Evolutionary conservation across 2,888 invertebrate genomes (phyloP), one percentile per base, ranked within the genome.

Genomic region (Macrosoma leucophasiata): DNA sequence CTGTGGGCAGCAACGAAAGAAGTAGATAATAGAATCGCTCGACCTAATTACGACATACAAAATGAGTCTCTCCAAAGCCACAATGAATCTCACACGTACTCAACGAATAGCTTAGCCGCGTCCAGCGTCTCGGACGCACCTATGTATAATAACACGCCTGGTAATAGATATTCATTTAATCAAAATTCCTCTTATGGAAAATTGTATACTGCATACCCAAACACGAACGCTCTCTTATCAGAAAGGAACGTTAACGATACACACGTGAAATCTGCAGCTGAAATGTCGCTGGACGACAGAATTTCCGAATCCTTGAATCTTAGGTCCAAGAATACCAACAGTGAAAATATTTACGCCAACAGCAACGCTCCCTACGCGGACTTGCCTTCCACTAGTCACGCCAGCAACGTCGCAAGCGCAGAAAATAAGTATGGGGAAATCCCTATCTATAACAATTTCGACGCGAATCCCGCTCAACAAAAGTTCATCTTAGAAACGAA

Each of bases 231-330:
- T 38, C 57, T 68, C 39, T n/a, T n/a, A n/a, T 59, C 63, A 24
- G 68, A 70, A 9, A 29, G 46, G 0, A 26, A 24, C 5, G 29
- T 21, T 10, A 54, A 54, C 7, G 54, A 61, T 2, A 58, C 46
- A 24, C 38, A 68, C 2, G 41, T 56, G 1, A 50, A 55, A 6
- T 50, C 69, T 0, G 28, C 81, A 30, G 62, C 72, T 3, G 56
- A 69, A 30, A 71, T 82, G 73, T 84, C 84, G 29, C 58, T 84
- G 39, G 84, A 84, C 50, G 84, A 84, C 43, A 66, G 68, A 67
- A 82, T 84, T 43, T 84, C 84, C 0, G 78, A 78, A 61, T 84
- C 84, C 3, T 45, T 84, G 51, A 84, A 84, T 64, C 77, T 84
- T 55, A 70, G 77, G 61, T 65, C 68, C 22, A 81, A 77, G 37